Evolutionary conservation across 2,113 vertebrate genomes (phyloP).

Genomic region (Oncorhynchus tshawytscha): DNA sequence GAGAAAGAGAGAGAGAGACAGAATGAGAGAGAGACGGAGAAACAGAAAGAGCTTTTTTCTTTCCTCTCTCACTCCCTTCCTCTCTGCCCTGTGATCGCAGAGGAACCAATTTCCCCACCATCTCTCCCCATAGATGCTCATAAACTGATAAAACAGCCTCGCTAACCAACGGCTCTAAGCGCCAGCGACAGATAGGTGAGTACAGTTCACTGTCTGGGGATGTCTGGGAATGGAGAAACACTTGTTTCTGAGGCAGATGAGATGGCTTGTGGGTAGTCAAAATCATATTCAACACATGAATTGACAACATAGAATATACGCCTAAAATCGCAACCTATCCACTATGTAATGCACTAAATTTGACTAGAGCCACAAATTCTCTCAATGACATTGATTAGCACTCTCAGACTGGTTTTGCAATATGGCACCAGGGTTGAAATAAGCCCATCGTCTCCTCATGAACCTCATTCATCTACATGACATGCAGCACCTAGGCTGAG

Average conservation of each 20-base stretch:
- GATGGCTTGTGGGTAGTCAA: background rate
- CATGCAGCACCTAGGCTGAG: too few species aligned
- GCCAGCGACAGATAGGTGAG: slow-evolving; percentile 45
- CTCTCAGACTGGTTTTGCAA: too few species aligned
- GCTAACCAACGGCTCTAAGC: slow-evolving; percentile 55
- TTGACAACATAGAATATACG: slow-evolving; percentile 24
- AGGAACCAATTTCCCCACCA: slow-evolving; percentile 69
- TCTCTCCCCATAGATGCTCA: slow-evolving; percentile 62
- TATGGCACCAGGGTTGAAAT: too few species aligned
- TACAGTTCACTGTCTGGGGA: slow-evolving; percentile 43
- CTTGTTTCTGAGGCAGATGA: slow-evolving; percentile 25
- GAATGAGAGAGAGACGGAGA: slow-evolving; percentile 19
- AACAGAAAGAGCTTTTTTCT: slow-evolving; percentile 46
- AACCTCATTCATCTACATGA: background rate
- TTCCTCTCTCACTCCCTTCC: slow-evolving; percentile 25
- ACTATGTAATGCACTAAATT: too few species aligned
- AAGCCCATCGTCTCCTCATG: too few species aligned
- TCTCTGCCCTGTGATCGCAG: slow-evolving; percentile 62
- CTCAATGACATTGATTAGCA: too few species aligned
- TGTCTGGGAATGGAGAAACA: slow-evolving; percentile 16
- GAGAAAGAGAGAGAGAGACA: slow-evolving; percentile 1
- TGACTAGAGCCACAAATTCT: too few species aligned
- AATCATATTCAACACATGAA: slow-evolving; percentile 42
- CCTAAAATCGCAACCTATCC: too few species aligned
- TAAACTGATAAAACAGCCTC: slow-evolving; percentile 69